These are phyloP conservation scores for Leucophora obtusa DNA, from an alignment of 2,888 invertebrate genomes.

Conservation along the genomic window DNA sequence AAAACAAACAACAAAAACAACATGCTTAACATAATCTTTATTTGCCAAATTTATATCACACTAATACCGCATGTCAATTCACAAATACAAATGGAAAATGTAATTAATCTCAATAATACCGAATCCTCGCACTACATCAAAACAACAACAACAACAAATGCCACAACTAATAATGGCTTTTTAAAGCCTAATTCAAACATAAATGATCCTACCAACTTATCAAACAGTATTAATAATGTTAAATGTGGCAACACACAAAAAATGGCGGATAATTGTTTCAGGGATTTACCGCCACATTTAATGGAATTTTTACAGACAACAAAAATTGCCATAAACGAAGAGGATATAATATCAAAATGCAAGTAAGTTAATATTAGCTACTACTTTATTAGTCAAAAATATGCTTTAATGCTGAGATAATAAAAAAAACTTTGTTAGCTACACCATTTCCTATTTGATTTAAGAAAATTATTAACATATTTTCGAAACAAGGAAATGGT, in stretches of 20 bases:
- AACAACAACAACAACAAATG: constrained; percentile 13
- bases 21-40: constrained; percentile 13
- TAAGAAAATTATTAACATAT: too few relatives aligned
- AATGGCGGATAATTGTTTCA: constrained; percentile 77
- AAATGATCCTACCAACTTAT: not conserved
- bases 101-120: not conserved
- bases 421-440: too few relatives aligned
- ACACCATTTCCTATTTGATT: too few relatives aligned
- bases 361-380: constrained; percentile 70
- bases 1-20: not conserved
- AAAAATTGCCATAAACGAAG: constrained; percentile 74
- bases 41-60: constrained; percentile 26
- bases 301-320: constrained; percentile 75
- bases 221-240: constrained; percentile 31
- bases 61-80: constrained; percentile 29
- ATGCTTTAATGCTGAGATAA: too few relatives aligned
- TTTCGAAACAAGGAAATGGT: too few relatives aligned
- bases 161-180: too few relatives aligned
- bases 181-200: constrained; percentile 8
- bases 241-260: constrained; percentile 74
- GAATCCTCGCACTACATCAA: not conserved
- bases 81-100: constrained; percentile 2
- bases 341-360: constrained; percentile 76
- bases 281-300: constrained; percentile 75
- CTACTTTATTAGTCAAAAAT: too few relatives aligned